Base-by-base conservation (phyloP, 2,888 invertebrate species). In the Aphidoletes aphidimyza region DNA sequence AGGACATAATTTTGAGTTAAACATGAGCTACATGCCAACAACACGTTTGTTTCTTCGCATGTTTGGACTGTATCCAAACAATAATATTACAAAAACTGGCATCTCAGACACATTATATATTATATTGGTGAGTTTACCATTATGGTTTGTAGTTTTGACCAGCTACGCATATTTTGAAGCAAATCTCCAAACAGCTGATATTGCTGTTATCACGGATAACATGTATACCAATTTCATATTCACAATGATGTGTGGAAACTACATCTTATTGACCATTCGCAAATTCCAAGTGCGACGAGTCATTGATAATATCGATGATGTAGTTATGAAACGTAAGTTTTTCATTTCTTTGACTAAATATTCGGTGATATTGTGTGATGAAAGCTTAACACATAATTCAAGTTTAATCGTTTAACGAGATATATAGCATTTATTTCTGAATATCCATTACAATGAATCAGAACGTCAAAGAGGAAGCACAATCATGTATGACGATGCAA, bases 161-260 rank as follows among this genome's bases (percentile, higher is more conserved):
- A 54, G 26, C 19, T 54, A 54, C 22, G 54, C 54, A 54, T 54
- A 54, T 26, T 54, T 54, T 3, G 26, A 26, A 26, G 54, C 26
- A 11, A 54, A 54, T 54, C 26, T 54, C 3, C n/a, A 54, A 3
- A 54, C 54, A 6, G 54, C 54, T n/a, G 54, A 54, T 19, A 54
- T 54, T 26, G 54, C 54, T 5, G 54, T 54, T n/a, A 54, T 54
- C 19, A 54, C 54, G 3, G 54, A 54, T 26, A 19, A 5, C 22
- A 54, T 54, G 54, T 54, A 54, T 11, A 54, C 54, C 22, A 54
- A 54, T 26, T 54, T 54, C 26, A 54, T 54, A n/a, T 54, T 54
- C 11, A 54, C 54, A 54, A 54, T 54, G 54, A 54, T 54, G 54
- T 54, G 54, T 22, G 8, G 22, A n/a, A 54, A 54, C 26, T 54